Evolutionary conservation across 2,113 vertebrate species (phyloP).

Genomic region (Lepus europaeus): DNA sequence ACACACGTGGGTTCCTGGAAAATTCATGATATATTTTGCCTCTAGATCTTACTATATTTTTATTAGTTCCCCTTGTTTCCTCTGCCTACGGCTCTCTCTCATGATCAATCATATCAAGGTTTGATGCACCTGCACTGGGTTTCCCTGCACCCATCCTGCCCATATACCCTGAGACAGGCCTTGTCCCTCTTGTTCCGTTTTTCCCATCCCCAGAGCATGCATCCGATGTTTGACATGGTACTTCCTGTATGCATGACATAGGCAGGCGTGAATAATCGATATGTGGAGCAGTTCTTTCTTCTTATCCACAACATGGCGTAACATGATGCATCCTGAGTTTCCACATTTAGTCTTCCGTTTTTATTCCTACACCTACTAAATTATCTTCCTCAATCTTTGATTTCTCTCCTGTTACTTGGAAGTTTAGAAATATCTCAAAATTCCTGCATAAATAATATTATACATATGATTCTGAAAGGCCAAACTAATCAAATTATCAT

Average conservation of each 20-base stretch:
- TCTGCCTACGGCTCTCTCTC: no score
- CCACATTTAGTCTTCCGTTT: background rate
- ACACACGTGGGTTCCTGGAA: no score
- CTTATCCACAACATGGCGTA: background rate
- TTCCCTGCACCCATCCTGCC: no score
- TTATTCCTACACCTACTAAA: background rate
- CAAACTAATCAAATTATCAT: background rate
- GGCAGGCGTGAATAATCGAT: background rate
- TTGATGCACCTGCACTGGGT: no score
- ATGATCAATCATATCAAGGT: no score
- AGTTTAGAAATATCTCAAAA: slow-evolving; percentile 19
- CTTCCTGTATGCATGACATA: background rate
- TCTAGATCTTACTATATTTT: no score
- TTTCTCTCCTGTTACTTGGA: background rate
- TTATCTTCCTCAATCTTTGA: background rate
- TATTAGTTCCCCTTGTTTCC: no score
- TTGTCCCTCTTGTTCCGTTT: no score
- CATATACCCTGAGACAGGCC: no score
- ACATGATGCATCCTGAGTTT: background rate
- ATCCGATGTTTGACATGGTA: background rate
- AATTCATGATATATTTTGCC: no score
- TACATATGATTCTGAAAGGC: background rate
- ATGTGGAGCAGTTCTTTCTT: background rate
- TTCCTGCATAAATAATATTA: background rate
- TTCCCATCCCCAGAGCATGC: background rate